These are phyloP conservation scores for Urocyon cinereoargenteus DNA, from an alignment of 2,797 vertebrate species.

Conservation along the genomic window DNA sequence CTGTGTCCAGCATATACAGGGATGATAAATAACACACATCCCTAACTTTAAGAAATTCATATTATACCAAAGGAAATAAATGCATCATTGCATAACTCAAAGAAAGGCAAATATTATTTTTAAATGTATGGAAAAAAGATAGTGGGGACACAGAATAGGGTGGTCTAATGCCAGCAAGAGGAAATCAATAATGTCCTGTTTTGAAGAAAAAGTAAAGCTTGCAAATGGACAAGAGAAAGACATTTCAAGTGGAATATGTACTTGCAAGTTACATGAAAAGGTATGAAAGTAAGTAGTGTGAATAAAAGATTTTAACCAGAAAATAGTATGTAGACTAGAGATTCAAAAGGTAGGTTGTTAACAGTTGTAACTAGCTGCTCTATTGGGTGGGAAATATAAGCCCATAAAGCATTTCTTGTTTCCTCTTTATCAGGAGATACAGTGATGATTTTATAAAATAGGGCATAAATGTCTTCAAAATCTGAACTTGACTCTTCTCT, in stretches of 20 bases:
- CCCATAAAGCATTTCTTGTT: background rate
- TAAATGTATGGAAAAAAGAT: background rate
- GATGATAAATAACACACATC: background rate
- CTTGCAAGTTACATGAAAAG: background rate
- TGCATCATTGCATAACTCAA: background rate
- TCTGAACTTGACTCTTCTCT: background rate
- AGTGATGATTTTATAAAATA: background rate
- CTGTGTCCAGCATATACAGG: background rate
- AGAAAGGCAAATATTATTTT: background rate
- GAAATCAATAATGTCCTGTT: background rate
- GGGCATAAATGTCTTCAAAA: background rate
- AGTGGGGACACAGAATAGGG: background rate
- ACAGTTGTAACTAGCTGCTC: constrained; percentile 15
- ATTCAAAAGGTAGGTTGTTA: background rate
- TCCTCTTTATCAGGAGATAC: background rate
- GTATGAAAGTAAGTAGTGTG: background rate
- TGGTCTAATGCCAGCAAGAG: background rate
- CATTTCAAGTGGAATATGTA: background rate
- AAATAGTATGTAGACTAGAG: background rate
- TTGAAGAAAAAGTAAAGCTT: constrained; percentile 5
- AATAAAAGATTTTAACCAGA: background rate
- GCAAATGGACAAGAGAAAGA: background rate
- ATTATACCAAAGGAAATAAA: background rate
- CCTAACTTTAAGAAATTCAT: background rate
- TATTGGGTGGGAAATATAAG: background rate